Evolutionary conservation across 2,113 vertebrate genomes (phyloP).

Genomic region (Neotoma lepida): DNA sequence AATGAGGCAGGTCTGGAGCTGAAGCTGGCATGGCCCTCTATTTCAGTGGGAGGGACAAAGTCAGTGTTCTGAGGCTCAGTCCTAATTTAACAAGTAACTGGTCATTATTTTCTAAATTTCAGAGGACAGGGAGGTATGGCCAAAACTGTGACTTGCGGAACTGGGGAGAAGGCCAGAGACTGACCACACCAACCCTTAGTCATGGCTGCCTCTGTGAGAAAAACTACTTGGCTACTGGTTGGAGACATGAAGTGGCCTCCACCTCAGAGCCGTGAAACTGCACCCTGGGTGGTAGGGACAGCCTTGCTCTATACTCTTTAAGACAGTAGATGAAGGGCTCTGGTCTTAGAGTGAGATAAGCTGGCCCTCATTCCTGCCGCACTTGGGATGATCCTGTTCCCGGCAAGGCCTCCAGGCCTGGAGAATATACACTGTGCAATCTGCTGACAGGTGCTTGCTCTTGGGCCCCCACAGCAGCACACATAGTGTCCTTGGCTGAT

Average conservation of each 20-base stretch:
- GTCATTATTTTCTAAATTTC: not conserved
- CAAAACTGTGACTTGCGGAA: not conserved
- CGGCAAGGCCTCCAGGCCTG: not conserved
- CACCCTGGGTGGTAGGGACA: not conserved
- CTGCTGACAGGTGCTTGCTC: not conserved
- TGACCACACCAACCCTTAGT: not conserved
- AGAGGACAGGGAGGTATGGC: constrained; percentile 10
- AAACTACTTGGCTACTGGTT: not conserved
- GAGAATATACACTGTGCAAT: not conserved
- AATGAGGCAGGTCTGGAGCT: not conserved
- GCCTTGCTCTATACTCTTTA: not conserved
- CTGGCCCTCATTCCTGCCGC: not conserved
- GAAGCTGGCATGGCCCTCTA: not conserved
- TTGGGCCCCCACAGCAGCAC: no score
- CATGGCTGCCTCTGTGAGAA: not conserved
- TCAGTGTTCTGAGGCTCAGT: not conserved
- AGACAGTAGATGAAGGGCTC: not conserved
- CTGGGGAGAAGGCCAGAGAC: not conserved
- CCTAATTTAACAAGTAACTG: not conserved
- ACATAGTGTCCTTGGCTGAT: not conserved
- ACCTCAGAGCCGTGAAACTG: not conserved
- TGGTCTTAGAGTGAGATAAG: no score
- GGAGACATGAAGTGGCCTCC: no score
- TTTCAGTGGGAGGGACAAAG: not conserved
- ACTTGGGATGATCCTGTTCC: not conserved